A percentile compares a stretch with the other conserved stretches of the same genome.
phyloP scores from a whole-genome alignment of 2,797 vertebrate species.

The Ammospiza maritima region DNA sequence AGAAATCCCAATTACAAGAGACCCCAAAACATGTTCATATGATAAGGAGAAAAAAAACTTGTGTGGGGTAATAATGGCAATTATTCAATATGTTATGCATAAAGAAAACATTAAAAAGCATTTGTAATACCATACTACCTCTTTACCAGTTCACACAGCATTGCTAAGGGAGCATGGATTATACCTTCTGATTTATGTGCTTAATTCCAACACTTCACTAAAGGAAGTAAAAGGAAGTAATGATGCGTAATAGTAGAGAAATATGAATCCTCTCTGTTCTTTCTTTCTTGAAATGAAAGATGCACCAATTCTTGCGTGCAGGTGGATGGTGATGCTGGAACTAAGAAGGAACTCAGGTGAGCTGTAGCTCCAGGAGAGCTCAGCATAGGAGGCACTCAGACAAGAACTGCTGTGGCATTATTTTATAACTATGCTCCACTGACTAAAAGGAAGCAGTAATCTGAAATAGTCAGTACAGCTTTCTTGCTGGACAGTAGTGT shows the following conservation, averaged over 20 bases:
- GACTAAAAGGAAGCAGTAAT: neutral
- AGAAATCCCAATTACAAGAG: neutral
- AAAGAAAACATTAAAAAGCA: neutral
- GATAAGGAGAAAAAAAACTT: neutral
- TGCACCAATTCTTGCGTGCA: neutral
- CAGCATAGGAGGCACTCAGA: neutral
- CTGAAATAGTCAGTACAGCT: neutral
- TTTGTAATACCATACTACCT: neutral
- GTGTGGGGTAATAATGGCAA: neutral
- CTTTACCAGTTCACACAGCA: neutral
- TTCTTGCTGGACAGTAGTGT: neutral
- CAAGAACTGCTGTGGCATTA: neutral
- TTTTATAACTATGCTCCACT: neutral
- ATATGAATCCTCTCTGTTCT: rapidly evolving
- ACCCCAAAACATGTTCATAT: neutral
- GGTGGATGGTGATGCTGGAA: neutral
- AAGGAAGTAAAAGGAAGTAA: neutral
- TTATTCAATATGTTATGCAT: neutral
- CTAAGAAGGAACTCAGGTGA: neutral
- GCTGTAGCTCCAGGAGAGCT: neutral
- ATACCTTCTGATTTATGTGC: neutral
- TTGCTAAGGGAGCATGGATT: neutral
- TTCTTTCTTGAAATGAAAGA: neutral
- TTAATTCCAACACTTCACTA: neutral
- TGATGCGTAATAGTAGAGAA: neutral